Evolutionary conservation across 1,140 invertebrate species (phyloP).

Genomic region (Calliopsis andreniformis): DNA sequence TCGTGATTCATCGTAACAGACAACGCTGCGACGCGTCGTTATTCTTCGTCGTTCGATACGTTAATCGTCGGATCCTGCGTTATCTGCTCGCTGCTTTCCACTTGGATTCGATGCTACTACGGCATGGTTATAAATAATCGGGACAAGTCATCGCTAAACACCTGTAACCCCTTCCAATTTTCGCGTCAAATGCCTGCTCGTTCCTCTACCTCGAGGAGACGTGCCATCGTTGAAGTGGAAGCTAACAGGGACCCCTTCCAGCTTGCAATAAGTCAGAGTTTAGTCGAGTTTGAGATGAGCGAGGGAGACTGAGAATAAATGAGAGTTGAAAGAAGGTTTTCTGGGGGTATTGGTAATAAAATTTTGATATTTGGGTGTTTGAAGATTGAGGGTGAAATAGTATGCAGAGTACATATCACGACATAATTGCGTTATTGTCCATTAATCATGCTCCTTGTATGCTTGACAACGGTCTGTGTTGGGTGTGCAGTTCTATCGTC

Average conservation of each 20-base stretch:
- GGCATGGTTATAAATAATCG: slow-evolving; percentile 61
- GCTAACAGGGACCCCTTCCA: no score
- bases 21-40: slow-evolving; percentile 29
- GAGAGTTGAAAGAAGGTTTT: no score
- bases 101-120: slow-evolving; percentile 47
- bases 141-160: slow-evolving; percentile 43
- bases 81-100: slow-evolving; percentile 33
- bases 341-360: no score
- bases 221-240: no score
- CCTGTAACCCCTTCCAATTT: slow-evolving; percentile 18
- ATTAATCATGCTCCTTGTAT: slow-evolving; percentile 72
- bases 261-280: no score
- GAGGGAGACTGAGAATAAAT: no score
- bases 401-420: slow-evolving; percentile 66
- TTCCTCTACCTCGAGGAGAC: background rate
- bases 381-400: no score
- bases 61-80: slow-evolving; percentile 64
- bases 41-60: slow-evolving; percentile 52
- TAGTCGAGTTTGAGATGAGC: no score
- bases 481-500: slow-evolving; percentile 67
- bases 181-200: background rate
- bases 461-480: slow-evolving; percentile 47
- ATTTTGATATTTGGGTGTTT: no score
- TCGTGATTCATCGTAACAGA: slow-evolving; percentile 63
- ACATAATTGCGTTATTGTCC: slow-evolving; percentile 71